Base-by-base conservation (phyloP, 2,113 vertebrate genomes). In the Martes martes region DNA sequence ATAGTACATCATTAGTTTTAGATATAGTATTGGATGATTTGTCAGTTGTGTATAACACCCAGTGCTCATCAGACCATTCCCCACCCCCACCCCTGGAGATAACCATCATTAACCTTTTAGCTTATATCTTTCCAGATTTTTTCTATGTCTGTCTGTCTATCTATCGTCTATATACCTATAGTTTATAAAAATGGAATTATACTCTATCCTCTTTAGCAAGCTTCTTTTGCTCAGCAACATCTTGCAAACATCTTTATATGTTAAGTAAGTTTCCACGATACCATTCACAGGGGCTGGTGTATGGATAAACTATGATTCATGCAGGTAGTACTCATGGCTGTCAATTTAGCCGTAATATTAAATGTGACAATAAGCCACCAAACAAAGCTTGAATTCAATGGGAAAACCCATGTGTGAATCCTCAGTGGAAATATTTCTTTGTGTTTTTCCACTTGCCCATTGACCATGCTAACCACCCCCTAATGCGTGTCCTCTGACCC, bases 401-500 rank as follows among this genome's bases (percentile, higher is more conserved):
- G 85, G 69, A 23, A 71, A 18, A 26, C 45, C 57, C 67, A 2
- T 6, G 47, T 7, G 0, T 21, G 78, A 28, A 4, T 59, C 59
- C n/a, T 2, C 3, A 14, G 67, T 42, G 71, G 52, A 24, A 33
- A 9, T 2, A 0, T 16, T n/a, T 82, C 47, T 61, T 7, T 33
- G 28, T 55, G 39, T 42, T 82, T 59, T 10, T 4, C 52, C 2
- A 0, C 3, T 11, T 24, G 0, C 23, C 61, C 7, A 0, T 19
- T 9, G 33, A 21, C 23, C 4, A 0, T 11, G 55, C 67, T 94
- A 39, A 98, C 4, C 0, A 0, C 36, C 9, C 59, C 55, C 21
- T 6, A 1, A 1, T 3, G 59, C 24, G 31, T 96, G 21, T 45
- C 47, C 36, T 97, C 71, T 95, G 23, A 86, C 74, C 96, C 91